A percentile compares a stretch with the other conserved stretches of the same genome.
Conservation (phyloP, 1,140 invertebrate species). For the Brachionus rotundiformis region DNA sequence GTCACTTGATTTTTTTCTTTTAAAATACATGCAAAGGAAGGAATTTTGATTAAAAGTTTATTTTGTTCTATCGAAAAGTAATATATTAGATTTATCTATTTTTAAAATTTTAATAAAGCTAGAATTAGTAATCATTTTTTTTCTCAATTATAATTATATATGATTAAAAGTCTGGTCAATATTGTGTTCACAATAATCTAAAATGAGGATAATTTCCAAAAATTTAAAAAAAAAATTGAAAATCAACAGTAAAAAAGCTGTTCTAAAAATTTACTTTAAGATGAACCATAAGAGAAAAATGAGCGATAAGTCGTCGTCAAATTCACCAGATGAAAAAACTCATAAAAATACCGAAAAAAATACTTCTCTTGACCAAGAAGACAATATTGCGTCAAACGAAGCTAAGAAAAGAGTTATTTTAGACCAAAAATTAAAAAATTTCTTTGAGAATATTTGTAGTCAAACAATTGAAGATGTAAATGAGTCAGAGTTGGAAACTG, state of each 20-base stretch:
- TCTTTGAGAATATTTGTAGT: constrained; percentile 29
- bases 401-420: background rate
- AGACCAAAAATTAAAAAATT: background rate
- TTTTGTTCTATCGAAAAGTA: too few species aligned
- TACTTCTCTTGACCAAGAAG: background rate
- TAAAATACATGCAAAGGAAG: too few species aligned
- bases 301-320: background rate
- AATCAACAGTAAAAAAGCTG: background rate
- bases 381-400: background rate
- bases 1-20: background rate
- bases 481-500: background rate
- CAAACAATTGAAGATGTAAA: background rate
- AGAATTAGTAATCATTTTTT: too few species aligned
- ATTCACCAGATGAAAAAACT: background rate
- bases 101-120: too few species aligned
- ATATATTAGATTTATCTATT: too few species aligned
- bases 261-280: background rate
- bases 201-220: background rate
- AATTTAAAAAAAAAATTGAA: background rate
- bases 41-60: too few species aligned
- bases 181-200: background rate
- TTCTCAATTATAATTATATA: background rate
- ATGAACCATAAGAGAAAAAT: background rate
- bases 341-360: background rate
- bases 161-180: background rate